Conservation (phyloP, 2,797 vertebrate genomes). For the Cygnus olor region DNA sequence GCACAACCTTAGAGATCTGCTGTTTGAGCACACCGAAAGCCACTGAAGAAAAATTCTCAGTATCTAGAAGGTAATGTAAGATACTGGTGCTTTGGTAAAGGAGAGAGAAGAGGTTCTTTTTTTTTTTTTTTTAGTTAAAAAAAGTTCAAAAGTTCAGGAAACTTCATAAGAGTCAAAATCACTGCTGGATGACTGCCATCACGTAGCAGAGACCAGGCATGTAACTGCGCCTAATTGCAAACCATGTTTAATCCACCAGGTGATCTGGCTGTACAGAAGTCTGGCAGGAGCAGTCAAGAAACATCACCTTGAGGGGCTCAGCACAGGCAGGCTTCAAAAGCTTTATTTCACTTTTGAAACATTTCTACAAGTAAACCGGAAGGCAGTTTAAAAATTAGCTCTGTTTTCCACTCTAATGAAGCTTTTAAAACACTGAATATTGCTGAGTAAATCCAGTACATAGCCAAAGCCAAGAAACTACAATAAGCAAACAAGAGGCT, state of each 20-base stretch:
- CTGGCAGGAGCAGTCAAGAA: background rate
- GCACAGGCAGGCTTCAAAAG: slow-evolving; percentile 11
- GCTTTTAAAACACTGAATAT: slow-evolving; percentile 9
- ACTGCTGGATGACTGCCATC: background rate
- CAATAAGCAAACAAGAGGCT: background rate
- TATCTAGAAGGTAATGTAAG: background rate
- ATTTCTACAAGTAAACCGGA: slow-evolving; percentile 14
- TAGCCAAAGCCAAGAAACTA: background rate
- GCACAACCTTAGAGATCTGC: background rate
- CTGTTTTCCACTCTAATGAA: slow-evolving; percentile 9
- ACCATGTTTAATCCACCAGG: background rate
- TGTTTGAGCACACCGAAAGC: background rate
- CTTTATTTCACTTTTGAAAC: slow-evolving; percentile 12
- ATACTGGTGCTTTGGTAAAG: background rate
- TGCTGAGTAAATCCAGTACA: background rate
- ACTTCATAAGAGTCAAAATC: background rate
- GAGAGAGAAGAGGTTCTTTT: too few species aligned
- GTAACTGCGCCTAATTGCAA: slow-evolving; percentile 7
- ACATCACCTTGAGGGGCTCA: background rate
- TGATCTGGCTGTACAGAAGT: slow-evolving; percentile 26
- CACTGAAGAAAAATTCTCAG: background rate
- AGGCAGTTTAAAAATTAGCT: slow-evolving; percentile 17
- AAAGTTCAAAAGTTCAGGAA: background rate
- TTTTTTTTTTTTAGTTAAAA: too few species aligned
- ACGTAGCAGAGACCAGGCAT: background rate